Base-by-base conservation (phyloP, 1,140 invertebrate species). In the Araneus ventricosus region DNA sequence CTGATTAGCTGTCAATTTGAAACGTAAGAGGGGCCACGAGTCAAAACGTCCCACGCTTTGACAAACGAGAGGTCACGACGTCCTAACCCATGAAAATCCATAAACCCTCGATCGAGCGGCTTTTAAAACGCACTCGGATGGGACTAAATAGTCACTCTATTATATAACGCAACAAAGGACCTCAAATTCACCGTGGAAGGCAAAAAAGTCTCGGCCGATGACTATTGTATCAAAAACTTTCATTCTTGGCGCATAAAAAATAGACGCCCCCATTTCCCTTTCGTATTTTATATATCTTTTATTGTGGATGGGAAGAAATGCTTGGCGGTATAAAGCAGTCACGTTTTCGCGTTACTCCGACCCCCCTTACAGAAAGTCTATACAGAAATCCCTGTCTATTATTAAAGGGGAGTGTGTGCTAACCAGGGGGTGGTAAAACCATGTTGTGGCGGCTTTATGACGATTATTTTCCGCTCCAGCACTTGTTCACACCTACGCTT, bases 161-260 rank as follows among this genome's bases (percentile, higher is more conserved):
- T 82, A 82, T 82, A 22, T n/a, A 10, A 34, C 20, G 5, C 34
- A 75, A n/a, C 70, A 75, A 82, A 82, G 45, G 27, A 45, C 70
- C 27, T 63, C 59, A 63, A 63, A 63, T 79, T 79, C 37, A 41
- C 39, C 80, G 8, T 41, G 39, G 37, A 82, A 52, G 8, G 37
- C 14, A 27, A 82, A 82, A 82, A 52, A 41, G 24, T 52, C 80
- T 52, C 27, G 5, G 30, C 1, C 30, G 70, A 75, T 75, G 34
- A 75, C 80, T 52, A 82, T 82, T 82, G 80, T 82, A 82, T 82
- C 80, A 52, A 82, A 82, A 82, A 82, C 37, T 45, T 82, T 52
- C 37, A 52, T 75, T 75, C 70, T 75, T 37, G 8, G 20, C 24
- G 41, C 17, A 27, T 37, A 67, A 67, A 67, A 37, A 75, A 75